Percentiles rank a stretch among this genome's conserved stretches.
Conservation (phyloP, 2,113 vertebrate species). For the Sisor rabdophorus region DNA sequence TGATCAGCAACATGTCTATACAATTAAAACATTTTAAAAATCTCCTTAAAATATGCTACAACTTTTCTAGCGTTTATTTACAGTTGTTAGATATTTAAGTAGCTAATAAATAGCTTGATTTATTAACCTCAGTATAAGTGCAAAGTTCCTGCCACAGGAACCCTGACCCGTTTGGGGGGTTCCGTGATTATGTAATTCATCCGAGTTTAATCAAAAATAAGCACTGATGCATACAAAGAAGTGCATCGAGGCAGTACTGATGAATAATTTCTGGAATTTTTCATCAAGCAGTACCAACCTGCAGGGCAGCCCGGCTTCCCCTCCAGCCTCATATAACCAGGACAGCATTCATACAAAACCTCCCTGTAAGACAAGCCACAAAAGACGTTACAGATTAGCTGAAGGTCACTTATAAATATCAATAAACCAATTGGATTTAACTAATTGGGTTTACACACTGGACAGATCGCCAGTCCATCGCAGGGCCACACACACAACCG, state of each 20-base stretch:
- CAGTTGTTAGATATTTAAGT: not conserved
- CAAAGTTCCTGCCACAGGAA: too few species aligned
- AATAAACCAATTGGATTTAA: not conserved
- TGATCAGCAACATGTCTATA: too few species aligned
- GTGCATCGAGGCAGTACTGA: not conserved
- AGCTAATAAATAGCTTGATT: constrained; percentile 15
- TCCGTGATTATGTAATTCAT: not conserved
- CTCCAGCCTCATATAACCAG: constrained; percentile 91
- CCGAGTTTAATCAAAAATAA: not conserved
- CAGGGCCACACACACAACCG: too few species aligned
- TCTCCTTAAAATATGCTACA: too few species aligned
- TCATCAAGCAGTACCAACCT: constrained; percentile 72
- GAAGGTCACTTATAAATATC: not conserved
- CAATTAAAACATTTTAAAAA: too few species aligned
- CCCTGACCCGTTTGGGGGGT: too few species aligned
- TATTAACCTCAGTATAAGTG: constrained; percentile 8
- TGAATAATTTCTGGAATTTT: not conserved
- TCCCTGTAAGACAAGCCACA: constrained; percentile 62
- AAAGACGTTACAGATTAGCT: not conserved
- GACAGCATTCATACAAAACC: constrained; percentile 92
- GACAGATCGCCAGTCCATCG: too few species aligned
- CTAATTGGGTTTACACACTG: not conserved
- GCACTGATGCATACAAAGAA: not conserved
- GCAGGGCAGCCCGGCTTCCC: constrained; percentile 85
- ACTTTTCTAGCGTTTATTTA: not conserved